phyloP scores from a whole-genome alignment of 2,888 invertebrate species.

The Nasonovia ribisnigri region DNA sequence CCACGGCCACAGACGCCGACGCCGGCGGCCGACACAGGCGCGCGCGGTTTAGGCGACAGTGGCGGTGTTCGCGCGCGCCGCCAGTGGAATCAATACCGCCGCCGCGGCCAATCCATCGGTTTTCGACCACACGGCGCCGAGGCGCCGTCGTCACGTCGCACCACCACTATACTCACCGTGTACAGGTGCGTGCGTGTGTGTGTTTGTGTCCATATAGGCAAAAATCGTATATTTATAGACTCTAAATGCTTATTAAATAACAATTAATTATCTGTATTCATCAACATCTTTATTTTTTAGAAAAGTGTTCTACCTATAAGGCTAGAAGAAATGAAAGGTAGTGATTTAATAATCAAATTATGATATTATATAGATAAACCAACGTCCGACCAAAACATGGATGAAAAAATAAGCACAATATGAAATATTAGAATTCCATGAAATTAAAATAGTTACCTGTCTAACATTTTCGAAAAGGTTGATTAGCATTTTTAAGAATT shows the following conservation, averaged over 20 bases:
- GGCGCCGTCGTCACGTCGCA: conserved; percentile 50
- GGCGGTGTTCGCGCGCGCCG: conserved; percentile 52
- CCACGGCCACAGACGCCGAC: conserved; percentile 46
- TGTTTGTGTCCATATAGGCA: background rate
- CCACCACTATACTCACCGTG: background rate
- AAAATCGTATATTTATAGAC: background rate
- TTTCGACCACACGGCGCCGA: conserved; percentile 63
- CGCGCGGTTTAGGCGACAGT: conserved; percentile 26
- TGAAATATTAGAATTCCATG: background rate
- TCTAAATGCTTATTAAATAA: background rate
- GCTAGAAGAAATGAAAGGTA: background rate
- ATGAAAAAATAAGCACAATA: background rate
- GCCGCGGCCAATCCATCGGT: conserved; percentile 58
- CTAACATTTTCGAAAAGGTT: background rate
- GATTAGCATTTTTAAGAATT: background rate
- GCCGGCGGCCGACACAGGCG: conserved; percentile 47
- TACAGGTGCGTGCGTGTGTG: background rate
- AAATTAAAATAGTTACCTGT: background rate
- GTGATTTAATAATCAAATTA: background rate
- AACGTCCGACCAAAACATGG: background rate
- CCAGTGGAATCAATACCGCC: conserved; percentile 63
- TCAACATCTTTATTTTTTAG: background rate
- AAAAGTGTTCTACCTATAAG: background rate
- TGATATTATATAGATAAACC: background rate
- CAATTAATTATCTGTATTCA: background rate